These are phyloP conservation scores for Chiloscyllium punctatum DNA, from an alignment of 2,797 vertebrate genomes.

Conservation along the genomic window DNA sequence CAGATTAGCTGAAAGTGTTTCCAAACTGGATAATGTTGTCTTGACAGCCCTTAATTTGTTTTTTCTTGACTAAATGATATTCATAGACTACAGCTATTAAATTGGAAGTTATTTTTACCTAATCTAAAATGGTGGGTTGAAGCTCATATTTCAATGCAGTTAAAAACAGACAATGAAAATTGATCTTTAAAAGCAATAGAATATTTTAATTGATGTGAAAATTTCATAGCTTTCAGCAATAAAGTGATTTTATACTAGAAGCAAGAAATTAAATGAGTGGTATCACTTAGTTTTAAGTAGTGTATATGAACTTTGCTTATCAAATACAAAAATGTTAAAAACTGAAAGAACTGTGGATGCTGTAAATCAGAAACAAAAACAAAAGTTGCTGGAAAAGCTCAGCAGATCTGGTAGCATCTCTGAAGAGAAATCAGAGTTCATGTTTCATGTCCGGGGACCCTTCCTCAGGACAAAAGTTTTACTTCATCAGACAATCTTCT, in stretches of 20 bases:
- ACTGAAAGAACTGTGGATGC: too few species aligned
- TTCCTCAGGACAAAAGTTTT: background rate
- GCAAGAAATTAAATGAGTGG: background rate
- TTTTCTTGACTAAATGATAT: constrained; percentile 58
- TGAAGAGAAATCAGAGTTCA: too few species aligned
- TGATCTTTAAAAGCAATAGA: background rate
- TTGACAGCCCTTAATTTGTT: constrained; percentile 49
- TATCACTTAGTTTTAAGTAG: background rate
- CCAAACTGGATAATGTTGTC: constrained; percentile 50
- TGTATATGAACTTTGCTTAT: background rate
- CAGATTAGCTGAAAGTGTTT: constrained; percentile 47
- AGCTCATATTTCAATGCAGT: constrained; percentile 60
- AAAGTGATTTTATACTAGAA: background rate
- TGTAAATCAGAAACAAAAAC: too few species aligned
- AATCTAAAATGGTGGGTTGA: constrained; percentile 53
- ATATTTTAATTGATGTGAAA: background rate
- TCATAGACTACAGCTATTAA: constrained; percentile 60
- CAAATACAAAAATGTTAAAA: too few species aligned
- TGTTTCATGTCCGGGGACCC: too few species aligned
- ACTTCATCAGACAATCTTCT: background rate
- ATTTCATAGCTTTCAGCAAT: constrained; percentile 17
- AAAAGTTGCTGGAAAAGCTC: too few species aligned
- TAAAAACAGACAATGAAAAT: background rate
- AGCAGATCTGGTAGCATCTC: too few species aligned
- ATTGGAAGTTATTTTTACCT: constrained; percentile 54